Evolutionary conservation across 2,888 invertebrate species (phyloP).

Genomic region (Cosmia pyralina): DNA sequence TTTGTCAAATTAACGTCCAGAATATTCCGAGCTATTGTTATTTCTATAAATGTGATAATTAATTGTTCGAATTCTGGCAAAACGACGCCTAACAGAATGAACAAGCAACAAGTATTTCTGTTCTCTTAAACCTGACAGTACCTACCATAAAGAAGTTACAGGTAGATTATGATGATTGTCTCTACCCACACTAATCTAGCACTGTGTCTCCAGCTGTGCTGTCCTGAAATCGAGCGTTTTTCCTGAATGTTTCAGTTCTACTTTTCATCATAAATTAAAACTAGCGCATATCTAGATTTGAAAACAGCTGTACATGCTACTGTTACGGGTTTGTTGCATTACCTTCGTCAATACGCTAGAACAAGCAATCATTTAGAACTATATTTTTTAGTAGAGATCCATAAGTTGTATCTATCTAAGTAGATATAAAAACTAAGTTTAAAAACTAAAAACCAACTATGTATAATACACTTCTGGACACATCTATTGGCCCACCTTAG

Average conservation of each 20-base stretch:
- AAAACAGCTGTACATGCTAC: background rate
- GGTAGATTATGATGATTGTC: background rate
- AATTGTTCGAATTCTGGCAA: background rate
- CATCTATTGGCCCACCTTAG: no score
- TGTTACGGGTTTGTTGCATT: background rate
- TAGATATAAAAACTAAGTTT: no score
- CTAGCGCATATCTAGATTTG: background rate
- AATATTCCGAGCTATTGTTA: conserved; percentile 1
- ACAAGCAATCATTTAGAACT: background rate
- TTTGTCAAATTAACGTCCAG: background rate
- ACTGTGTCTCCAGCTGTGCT: background rate
- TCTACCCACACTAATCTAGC: background rate
- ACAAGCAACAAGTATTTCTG: conserved; percentile 44
- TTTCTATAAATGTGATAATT: background rate
- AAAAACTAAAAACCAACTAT: no score
- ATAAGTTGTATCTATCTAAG: no score
- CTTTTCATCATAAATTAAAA: background rate
- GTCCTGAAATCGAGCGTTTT: background rate
- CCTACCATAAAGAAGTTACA: no score
- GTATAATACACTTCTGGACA: no score
- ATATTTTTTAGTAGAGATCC: background rate
- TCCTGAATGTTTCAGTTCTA: background rate
- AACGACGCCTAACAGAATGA: conserved; percentile 14
- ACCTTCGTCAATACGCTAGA: background rate
- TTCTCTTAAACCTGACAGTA: background rate